These are phyloP conservation scores for Pseudoatta argentina DNA, from an alignment of 1,140 invertebrate species.

Conservation along the genomic window DNA sequence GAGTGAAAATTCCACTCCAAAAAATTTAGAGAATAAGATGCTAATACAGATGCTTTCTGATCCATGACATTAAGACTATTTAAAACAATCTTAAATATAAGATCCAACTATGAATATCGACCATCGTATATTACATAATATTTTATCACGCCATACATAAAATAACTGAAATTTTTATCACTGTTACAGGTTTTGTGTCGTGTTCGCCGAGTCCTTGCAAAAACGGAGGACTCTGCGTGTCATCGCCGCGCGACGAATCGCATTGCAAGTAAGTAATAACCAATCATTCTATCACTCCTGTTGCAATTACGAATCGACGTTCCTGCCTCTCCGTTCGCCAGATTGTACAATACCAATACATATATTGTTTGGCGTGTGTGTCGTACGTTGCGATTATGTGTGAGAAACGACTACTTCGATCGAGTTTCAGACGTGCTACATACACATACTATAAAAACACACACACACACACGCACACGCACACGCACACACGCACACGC, in stretches of 20 bases:
- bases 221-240: conserved; percentile 92
- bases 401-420: conserved; percentile 53
- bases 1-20: too few relatives aligned
- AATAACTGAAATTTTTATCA: conserved; percentile 20
- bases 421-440: not conserved
- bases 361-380: conserved; percentile 49
- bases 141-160: not conserved
- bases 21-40: too few relatives aligned
- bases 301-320: conserved; percentile 52
- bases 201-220: conserved; percentile 95
- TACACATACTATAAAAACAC: too few relatives aligned
- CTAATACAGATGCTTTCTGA: too few relatives aligned
- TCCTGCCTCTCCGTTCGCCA: not conserved
- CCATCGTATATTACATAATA: too few relatives aligned
- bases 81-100: too few relatives aligned
- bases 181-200: conserved; percentile 92
- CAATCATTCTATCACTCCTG: conserved; percentile 14
- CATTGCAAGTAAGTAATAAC: conserved; percentile 94
- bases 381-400: not conserved
- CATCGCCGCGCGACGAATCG: conserved; percentile 90
- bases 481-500: too few relatives aligned
- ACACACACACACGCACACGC: too few relatives aligned
- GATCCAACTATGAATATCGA: too few relatives aligned
- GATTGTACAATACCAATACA: not conserved
- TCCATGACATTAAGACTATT: too few relatives aligned